A percentile compares a stretch with the other conserved stretches of the same genome.
Evolutionary conservation across 1,140 invertebrate genomes (phyloP).

Genomic region (Gyrodactylus bullatarudis): DNA sequence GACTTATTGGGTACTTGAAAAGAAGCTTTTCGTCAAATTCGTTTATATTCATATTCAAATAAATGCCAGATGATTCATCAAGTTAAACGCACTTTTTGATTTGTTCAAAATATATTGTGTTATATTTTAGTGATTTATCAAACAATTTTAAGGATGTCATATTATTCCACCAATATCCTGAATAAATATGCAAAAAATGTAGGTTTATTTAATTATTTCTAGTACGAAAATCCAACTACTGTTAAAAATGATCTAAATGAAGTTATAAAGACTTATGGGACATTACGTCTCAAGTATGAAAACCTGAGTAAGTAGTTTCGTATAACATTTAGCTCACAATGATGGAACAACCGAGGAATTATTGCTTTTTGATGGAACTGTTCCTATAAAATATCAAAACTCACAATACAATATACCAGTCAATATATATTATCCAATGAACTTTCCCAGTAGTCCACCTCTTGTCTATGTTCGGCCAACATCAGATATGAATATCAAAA

Average conservation of each 20-base stretch:
- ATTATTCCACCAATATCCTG: no score
- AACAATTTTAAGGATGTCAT: no score
- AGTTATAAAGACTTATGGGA: background rate
- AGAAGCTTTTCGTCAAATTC: no score
- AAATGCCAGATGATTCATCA: no score
- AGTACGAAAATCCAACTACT: background rate
- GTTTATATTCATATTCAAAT: no score
- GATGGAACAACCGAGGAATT: constrained; percentile 48
- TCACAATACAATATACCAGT: constrained; percentile 74
- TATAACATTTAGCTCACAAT: constrained; percentile 31
- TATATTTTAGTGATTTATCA: no score
- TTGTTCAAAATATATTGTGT: no score
- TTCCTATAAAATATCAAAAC: constrained; percentile 57
- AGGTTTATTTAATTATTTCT: no score
- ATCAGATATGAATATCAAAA: constrained; percentile 64
- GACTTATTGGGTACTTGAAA: background rate
- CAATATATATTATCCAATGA: constrained; percentile 73
- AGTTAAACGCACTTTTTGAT: no score
- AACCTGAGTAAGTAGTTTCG: background rate
- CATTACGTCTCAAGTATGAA: background rate
- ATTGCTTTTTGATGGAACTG: constrained; percentile 51
- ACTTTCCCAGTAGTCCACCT: constrained; percentile 78
- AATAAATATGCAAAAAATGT: no score
- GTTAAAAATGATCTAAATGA: background rate
- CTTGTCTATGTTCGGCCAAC: constrained; percentile 88